Evolutionary conservation across 2,888 invertebrate species (phyloP).

Genomic region (Cryptosula pallasiana): DNA sequence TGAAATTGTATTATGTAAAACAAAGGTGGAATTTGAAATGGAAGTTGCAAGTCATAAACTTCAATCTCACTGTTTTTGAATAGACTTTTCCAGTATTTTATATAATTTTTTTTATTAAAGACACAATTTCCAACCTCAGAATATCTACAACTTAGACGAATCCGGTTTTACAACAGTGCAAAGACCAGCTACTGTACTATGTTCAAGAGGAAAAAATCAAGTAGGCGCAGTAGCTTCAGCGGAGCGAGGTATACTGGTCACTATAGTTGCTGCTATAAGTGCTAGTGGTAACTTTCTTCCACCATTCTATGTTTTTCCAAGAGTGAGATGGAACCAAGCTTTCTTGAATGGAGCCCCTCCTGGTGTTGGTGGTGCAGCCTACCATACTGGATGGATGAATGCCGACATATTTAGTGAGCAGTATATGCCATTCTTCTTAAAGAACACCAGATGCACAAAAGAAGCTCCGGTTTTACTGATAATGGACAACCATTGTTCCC

Average conservation of each 20-base stretch:
- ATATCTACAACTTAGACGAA: constrained; percentile 31
- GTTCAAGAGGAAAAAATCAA: constrained; percentile 29
- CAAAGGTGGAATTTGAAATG: no score
- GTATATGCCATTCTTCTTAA: background rate
- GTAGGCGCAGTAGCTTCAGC: constrained; percentile 29
- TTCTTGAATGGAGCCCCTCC: constrained; percentile 26
- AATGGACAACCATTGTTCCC: constrained; percentile 26
- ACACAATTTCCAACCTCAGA: constrained; percentile 27
- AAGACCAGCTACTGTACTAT: constrained; percentile 27
- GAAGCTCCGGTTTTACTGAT: constrained; percentile 17
- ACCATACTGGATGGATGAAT: constrained; percentile 25
- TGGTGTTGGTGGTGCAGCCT: constrained; percentile 24
- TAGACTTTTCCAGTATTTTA: no score
- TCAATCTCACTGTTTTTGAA: no score
- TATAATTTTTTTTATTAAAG: no score
- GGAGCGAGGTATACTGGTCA: constrained; percentile 29
- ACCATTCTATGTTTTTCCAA: constrained; percentile 30
- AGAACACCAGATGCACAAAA: background rate
- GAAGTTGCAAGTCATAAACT: no score
- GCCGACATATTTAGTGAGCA: background rate
- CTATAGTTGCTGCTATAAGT: constrained; percentile 26
- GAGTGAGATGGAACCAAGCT: constrained; percentile 27
- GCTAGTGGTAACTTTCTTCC: constrained; percentile 28
- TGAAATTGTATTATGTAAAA: no score
- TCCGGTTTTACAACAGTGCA: constrained; percentile 31